Evolutionary conservation across 2,113 vertebrate species (phyloP).

Genomic region (Rhadina sibilatrix): DNA sequence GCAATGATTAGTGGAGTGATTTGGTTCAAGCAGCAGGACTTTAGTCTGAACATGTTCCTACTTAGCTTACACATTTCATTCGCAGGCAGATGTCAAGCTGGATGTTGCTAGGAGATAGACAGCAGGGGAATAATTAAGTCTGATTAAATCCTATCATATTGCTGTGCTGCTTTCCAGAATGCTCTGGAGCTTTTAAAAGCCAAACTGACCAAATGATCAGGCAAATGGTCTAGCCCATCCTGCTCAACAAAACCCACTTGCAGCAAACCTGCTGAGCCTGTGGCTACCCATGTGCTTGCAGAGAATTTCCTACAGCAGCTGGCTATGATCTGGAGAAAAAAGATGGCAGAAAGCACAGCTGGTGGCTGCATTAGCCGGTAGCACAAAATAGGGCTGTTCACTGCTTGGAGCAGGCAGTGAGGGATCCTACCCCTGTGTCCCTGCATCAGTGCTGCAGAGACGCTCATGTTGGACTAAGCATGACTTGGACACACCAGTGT

Average conservation of each 20-base stretch:
- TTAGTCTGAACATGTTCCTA: constrained; percentile 26
- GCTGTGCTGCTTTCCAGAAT: not conserved
- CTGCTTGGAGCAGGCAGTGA: not conserved
- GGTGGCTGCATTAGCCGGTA: not conserved
- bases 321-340: not conserved
- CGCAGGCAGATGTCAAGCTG: constrained; percentile 57
- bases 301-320: not conserved
- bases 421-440: not conserved
- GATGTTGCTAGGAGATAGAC: constrained; percentile 59
- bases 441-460: not conserved
- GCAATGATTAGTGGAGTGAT: constrained; percentile 31
- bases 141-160: constrained; percentile 58
- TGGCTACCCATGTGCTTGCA: not conserved
- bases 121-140: constrained; percentile 59
- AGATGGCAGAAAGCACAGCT: not conserved
- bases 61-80: constrained; percentile 41
- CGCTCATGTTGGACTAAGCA: not conserved
- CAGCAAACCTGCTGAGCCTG: fast-evolving
- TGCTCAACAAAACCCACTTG: not conserved
- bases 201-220: constrained; percentile 9
- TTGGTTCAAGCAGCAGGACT: constrained; percentile 23
- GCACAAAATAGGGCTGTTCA: fast-evolving
- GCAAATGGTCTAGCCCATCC: not conserved
- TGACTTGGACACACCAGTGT: not conserved
- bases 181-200: constrained; percentile 7